phyloP scores from a whole-genome alignment of 1,140 invertebrate species.

The Hermatobates lingyangjiaoensis region DNA sequence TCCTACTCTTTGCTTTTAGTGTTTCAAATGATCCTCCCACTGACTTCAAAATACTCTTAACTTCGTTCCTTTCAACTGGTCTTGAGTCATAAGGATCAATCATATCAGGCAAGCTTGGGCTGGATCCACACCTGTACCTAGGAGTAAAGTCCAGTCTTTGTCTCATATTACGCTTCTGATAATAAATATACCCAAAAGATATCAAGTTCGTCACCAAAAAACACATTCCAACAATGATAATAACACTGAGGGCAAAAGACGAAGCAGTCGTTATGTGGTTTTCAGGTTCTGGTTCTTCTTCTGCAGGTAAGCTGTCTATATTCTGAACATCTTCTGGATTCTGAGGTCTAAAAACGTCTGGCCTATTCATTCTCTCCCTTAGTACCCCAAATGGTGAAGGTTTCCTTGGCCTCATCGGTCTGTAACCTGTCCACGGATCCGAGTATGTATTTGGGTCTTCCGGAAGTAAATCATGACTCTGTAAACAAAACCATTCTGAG shows the following conservation, averaged over 20 bases:
- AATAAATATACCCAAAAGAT: conserved; percentile 54
- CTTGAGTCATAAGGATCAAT: conserved; percentile 16
- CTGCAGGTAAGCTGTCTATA: conserved; percentile 3
- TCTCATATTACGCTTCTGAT: conserved; percentile 41
- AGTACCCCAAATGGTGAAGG: too few relatives aligned
- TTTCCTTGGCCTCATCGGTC: too few relatives aligned
- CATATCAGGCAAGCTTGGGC: conserved; percentile 11
- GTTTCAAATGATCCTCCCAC: conserved; percentile 36
- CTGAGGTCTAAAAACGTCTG: too few relatives aligned
- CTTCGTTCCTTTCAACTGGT: conserved; percentile 18
- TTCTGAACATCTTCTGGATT: too few relatives aligned
- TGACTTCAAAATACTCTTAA: conserved; percentile 32
- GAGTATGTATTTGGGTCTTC: too few relatives aligned
- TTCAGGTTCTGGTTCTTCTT: conserved; percentile 5
- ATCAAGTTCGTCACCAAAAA: conserved; percentile 68
- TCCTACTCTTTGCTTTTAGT: conserved; percentile 27
- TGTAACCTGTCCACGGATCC: too few relatives aligned
- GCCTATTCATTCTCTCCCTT: too few relatives aligned
- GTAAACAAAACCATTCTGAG: too few relatives aligned
- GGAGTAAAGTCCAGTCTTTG: conserved; percentile 23
- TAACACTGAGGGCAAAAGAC: conserved; percentile 36
- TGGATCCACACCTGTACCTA: conserved; percentile 25
- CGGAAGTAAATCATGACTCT: too few relatives aligned
- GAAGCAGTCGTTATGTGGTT: conserved; percentile 9
- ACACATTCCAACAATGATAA: conserved; percentile 53